Evolutionary conservation across 1,140 invertebrate genomes (phyloP).

Genomic region (Philopotamus ludificatus): DNA sequence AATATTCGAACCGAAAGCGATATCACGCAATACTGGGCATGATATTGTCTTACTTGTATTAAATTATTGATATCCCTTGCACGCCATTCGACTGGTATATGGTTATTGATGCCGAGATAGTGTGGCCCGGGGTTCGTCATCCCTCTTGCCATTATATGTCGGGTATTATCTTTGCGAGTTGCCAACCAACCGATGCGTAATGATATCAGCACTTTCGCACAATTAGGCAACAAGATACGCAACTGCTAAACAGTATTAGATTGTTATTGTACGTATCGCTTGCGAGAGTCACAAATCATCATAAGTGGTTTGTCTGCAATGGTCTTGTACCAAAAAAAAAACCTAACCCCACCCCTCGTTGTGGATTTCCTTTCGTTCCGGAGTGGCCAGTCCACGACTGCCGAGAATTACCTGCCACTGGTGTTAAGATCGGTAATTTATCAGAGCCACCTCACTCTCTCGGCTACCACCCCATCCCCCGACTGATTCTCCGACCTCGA

Average conservation of each 20-base stretch:
- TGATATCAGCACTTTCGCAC: no score
- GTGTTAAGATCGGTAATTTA: conserved; percentile 45
- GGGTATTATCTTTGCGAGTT: no score
- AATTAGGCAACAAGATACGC: no score
- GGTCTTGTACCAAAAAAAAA: conserved; percentile 42
- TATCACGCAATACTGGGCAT: not conserved
- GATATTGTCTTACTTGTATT: no score
- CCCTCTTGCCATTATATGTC: no score
- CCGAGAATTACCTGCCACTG: conserved; percentile 46
- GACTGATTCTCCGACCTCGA: not conserved
- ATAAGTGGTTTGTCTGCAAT: conserved; percentile 45
- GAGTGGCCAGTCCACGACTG: conserved; percentile 42
- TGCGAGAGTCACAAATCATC: conserved; percentile 35
- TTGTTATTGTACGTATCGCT: not conserved
- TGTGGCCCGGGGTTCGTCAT: no score
- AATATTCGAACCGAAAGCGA: not conserved
- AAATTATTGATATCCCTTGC: no score
- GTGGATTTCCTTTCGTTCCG: conserved; percentile 37
- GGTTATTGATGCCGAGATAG: no score
- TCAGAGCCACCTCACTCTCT: conserved; percentile 39
- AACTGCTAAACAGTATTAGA: no score
- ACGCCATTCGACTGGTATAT: no score
- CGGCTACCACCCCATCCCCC: not conserved
- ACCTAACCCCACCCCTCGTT: conserved; percentile 30
- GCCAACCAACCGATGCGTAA: no score